phyloP scores from a whole-genome alignment of 2,888 invertebrate species.

The Parnassius smintheus region DNA sequence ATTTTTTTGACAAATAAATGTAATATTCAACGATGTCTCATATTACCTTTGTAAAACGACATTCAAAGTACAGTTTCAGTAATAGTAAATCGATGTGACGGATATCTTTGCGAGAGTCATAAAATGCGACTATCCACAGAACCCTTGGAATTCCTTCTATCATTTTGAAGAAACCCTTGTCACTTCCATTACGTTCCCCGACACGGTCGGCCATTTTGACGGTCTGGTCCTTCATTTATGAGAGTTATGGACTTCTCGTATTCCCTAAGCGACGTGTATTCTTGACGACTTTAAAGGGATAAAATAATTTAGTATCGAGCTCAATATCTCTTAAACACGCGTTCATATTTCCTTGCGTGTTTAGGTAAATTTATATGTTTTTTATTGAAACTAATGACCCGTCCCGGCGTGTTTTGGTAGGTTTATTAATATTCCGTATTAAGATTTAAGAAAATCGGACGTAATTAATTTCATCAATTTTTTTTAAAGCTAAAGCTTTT shows the following conservation, averaged over 20 bases:
- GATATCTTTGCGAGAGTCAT: conserved; percentile 63
- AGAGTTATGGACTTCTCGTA: conserved; percentile 70
- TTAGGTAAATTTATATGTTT: too few relatives aligned
- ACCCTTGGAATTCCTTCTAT: conserved; percentile 70
- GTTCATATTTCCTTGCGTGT: too few relatives aligned
- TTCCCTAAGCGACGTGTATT: conserved; percentile 63
- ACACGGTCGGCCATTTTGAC: conserved; percentile 58
- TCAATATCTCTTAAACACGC: background rate
- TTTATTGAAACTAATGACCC: too few relatives aligned
- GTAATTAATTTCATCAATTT: too few relatives aligned
- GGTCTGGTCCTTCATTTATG: conserved; percentile 69
- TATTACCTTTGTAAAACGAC: background rate
- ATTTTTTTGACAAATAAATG: too few relatives aligned
- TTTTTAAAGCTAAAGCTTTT: too few relatives aligned
- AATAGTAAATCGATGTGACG: conserved; percentile 46
- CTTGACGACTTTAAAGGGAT: conserved; percentile 41
- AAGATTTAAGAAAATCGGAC: too few relatives aligned
- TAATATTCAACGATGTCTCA: background rate
- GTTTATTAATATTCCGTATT: too few relatives aligned
- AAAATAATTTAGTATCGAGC: conserved; percentile 20
- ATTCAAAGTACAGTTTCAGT: conserved; percentile 40
- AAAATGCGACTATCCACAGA: conserved; percentile 61
- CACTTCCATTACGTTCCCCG: conserved; percentile 72
- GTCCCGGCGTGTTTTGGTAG: too few relatives aligned
- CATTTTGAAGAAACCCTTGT: conserved; percentile 75